phyloP scores from a whole-genome alignment of 2,797 vertebrate species.

The Hephaestus fuliginosus region DNA sequence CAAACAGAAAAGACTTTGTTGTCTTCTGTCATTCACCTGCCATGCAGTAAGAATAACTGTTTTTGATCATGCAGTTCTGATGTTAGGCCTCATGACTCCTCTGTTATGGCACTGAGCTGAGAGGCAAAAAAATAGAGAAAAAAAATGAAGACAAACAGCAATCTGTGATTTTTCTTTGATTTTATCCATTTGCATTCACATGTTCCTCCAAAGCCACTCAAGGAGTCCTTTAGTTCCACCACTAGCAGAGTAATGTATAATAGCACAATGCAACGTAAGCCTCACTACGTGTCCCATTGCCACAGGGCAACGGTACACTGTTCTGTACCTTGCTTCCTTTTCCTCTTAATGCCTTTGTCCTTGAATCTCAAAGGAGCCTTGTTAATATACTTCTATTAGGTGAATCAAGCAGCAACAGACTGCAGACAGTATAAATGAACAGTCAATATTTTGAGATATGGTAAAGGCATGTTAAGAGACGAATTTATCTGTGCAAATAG shows the following conservation, averaged over 20 bases:
- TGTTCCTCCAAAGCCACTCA: conserved; percentile 63
- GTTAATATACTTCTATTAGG: conserved; percentile 80
- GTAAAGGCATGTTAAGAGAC: conserved; percentile 57
- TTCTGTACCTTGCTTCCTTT: conserved; percentile 54
- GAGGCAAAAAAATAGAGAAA: conserved; percentile 5
- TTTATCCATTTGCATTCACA: conserved; percentile 72
- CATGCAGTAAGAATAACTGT: conserved; percentile 60
- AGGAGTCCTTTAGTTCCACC: conserved; percentile 57
- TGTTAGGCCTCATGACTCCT: conserved; percentile 49
- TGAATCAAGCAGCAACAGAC: conserved; percentile 73
- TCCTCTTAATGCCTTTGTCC: conserved; percentile 75
- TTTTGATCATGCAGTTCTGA: conserved; percentile 67
- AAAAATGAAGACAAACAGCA: conserved; percentile 63
- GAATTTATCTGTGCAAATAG: conserved; percentile 34
- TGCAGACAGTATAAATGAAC: conserved; percentile 76
- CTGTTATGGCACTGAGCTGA: conserved; percentile 52
- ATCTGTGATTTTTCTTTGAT: conserved; percentile 75
- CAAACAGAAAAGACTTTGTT: conserved; percentile 62
- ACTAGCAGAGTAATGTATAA: conserved; percentile 61
- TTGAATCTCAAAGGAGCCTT: conserved; percentile 75
- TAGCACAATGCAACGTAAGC: conserved; percentile 49
- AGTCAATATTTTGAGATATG: conserved; percentile 77
- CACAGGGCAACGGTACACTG: conserved; percentile 41
- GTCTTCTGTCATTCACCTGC: conserved; percentile 70
- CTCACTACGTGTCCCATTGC: conserved; percentile 49